Evolutionary conservation across 2,797 vertebrate species (phyloP), one percentile per base, ranked within the genome.

Genomic region (Linurgus olivaceus): DNA sequence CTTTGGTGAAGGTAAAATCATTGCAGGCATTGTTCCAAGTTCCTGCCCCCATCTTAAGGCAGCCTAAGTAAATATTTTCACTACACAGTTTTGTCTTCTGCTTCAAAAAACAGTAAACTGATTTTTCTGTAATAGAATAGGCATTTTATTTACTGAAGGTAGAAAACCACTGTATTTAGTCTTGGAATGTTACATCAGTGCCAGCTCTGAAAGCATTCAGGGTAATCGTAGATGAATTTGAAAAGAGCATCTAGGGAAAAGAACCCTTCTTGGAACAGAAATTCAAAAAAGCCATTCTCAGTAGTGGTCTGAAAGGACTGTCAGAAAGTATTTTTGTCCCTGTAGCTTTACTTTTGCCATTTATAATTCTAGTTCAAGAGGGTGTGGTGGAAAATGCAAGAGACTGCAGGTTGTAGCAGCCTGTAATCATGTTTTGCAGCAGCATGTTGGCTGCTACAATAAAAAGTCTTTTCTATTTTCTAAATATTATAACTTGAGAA

Each of bases 361-460:
- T 88, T 77, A 48, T 88, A 93, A 71, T 95, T 96, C 76, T 52
- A 75, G 88, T 85, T 90, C 14, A 26, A 37, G 51, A 91, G 94
- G 85, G 73, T 70, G 91, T 91, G 96, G 93, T 94, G 44, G 82
- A 90, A 95, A 94, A 88, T 35, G 31, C 14, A 61, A 83, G 79
- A 65, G 70, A 83, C 81, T 93, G 33, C 37, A 95, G 31, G 65
- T 63, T 86, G 29, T 59, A 68, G 44, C 57, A 93, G 85, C 79
- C 75, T 95, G 40, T 95, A 94, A 96, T 96, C 78, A 58, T 58
- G 57, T 37, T 38, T 26, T 58, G 25, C 57, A 58, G 35, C 24
- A 81, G 24, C 35, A 25, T 9, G 1, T 68, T 93, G 88, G 50
- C 54, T 87, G 54, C 50, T n/a, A 45, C 65, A 73, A 37, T 62